A percentile compares a stretch with the other conserved stretches of the same genome.
Conservation (phyloP, 2,888 invertebrate genomes). For the Eulithis prunata region DNA sequence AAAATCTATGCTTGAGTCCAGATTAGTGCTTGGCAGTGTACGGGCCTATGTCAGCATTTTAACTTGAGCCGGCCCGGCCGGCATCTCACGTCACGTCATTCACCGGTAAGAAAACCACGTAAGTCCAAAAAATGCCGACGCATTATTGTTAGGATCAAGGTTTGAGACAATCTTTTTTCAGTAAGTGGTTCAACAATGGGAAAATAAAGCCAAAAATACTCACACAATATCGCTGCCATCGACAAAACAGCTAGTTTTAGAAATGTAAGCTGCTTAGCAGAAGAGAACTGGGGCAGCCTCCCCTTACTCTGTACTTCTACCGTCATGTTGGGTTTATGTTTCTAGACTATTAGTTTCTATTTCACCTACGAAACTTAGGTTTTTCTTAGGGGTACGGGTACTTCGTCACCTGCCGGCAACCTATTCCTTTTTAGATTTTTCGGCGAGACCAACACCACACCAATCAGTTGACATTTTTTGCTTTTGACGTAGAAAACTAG, state of each 20-base stretch:
- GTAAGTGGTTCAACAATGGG: not conserved
- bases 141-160: not conserved
- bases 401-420: constrained; percentile 69
- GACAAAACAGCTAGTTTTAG: constrained; percentile 93
- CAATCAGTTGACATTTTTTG: constrained; percentile 58
- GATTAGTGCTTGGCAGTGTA: no score
- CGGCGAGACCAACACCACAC: constrained; percentile 51
- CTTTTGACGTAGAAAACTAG: no score
- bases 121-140: constrained; percentile 43
- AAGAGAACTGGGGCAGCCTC: constrained; percentile 72
- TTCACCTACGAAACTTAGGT: constrained; percentile 27
- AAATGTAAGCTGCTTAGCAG: constrained; percentile 82
- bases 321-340: constrained; percentile 62
- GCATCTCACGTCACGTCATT: constrained; percentile 1
- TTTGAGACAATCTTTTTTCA: not conserved
- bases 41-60: not conserved
- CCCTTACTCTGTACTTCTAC: constrained; percentile 68
- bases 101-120: constrained; percentile 50
- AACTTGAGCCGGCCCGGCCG: not conserved
- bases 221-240: constrained; percentile 96
- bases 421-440: constrained; percentile 53
- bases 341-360: constrained; percentile 38
- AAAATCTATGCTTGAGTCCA: no score
- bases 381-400: constrained; percentile 37
- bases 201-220: constrained; percentile 72